These are phyloP conservation scores for Dryomyza anilis DNA, from an alignment of 2,888 invertebrate genomes.

Conservation along the genomic window DNA sequence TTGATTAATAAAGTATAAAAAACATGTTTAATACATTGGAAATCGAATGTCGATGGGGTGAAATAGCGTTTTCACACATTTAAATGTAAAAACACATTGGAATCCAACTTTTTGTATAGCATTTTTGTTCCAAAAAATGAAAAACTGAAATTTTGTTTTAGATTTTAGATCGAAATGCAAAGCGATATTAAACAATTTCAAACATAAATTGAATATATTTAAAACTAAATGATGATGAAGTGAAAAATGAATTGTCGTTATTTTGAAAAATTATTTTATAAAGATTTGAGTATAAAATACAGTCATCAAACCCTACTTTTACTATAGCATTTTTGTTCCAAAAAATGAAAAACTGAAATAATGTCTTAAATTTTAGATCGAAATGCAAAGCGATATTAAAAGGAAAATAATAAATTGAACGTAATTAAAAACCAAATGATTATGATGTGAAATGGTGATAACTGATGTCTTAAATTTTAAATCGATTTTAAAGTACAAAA, in stretches of 20 bases:
- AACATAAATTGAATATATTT: not conserved
- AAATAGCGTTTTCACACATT: not conserved
- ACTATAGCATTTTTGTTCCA: conserved; percentile 12
- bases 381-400: not conserved
- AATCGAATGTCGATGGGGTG: not conserved
- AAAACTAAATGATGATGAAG: not conserved
- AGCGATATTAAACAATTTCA: too few relatives aligned
- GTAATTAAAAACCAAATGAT: not conserved
- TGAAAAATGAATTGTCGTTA: too few relatives aligned
- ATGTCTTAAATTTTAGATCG: conserved; percentile 6
- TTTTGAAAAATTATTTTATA: too few relatives aligned
- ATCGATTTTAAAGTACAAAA: too few relatives aligned
- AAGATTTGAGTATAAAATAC: too few relatives aligned
- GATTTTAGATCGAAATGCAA: conserved; percentile 13
- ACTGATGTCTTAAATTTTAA: too few relatives aligned
- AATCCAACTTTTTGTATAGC: not conserved
- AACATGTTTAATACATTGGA: not conserved
- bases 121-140: conserved; percentile 14
- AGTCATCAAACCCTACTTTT: not conserved
- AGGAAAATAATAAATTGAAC: too few relatives aligned
- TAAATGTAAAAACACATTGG: conserved; percentile 2
- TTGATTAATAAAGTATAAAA: too few relatives aligned
- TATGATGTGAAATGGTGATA: not conserved
- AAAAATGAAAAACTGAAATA: not conserved
- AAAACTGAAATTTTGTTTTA: not conserved